Conservation (phyloP, 1,140 invertebrate species). For the Drosophila nannoptera region DNA sequence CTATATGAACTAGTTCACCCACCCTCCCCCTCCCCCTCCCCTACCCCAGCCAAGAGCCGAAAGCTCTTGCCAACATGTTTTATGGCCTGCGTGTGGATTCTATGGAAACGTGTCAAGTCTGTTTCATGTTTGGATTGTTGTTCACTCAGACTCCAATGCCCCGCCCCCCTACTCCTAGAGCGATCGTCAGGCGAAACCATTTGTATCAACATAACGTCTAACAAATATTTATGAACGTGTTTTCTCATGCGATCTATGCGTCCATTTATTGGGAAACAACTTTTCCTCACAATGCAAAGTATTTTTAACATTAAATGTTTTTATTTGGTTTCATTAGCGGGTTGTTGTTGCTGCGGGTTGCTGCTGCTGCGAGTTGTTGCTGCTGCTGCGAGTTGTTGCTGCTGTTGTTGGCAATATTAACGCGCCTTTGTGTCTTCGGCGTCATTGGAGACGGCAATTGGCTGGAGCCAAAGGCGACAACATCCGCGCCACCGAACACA, state of each 20-base stretch:
- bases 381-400: too few species aligned
- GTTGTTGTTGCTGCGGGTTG: conserved; percentile 37
- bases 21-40: too few species aligned
- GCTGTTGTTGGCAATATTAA: conserved; percentile 58
- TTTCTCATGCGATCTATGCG: conserved; percentile 47
- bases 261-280: conserved; percentile 58
- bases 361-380: too few species aligned
- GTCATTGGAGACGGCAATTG: conserved; percentile 23
- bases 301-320: conserved; percentile 61
- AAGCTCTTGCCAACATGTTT: conserved; percentile 5
- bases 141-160: neutral
- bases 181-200: conserved; percentile 54
- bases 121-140: conserved; percentile 29
- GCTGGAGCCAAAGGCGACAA: conserved; percentile 13
- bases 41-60: neutral
- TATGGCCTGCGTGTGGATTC: conserved; percentile 25
- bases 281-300: conserved; percentile 51
- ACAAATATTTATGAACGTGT: conserved; percentile 69
- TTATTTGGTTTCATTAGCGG: conserved; percentile 71
- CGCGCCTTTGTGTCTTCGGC: conserved; percentile 41
- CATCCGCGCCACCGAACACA: neutral
- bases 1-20: neutral
- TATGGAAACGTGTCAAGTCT: conserved; percentile 39
- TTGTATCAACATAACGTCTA: conserved; percentile 63
- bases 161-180: conserved; percentile 7